Evolutionary conservation across 2,888 invertebrate genomes (phyloP), one percentile per base, ranked within the genome.

Genomic region (Drosophila helvetica): DNA sequence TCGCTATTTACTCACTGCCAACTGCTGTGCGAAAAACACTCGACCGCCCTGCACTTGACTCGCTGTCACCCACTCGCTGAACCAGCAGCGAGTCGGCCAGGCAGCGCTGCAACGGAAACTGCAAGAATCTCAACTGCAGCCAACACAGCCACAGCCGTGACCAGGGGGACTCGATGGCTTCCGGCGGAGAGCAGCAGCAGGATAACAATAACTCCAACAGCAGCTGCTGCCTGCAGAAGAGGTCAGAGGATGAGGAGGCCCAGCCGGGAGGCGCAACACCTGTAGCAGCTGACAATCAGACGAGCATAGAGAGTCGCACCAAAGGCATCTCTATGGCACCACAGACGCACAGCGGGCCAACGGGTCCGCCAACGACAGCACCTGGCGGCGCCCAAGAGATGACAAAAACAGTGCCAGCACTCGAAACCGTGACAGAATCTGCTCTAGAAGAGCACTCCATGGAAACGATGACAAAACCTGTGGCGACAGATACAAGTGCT

Each of bases 261-360:
- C n/a, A 38, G 38, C 15, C 38, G n/a, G 64, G 12, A 9, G 47
- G 27, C 25, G 3, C n/a, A 19, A 70, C 77, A 30, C 73, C 85
- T 27, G 27, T 27, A 8, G 27, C 27, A 27, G 27, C 27, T 1
- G 83, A 89, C 85, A 90, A 90, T 89, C 91, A 90, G 72, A 72
- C 63, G 12, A 89, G 86, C 66, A 90, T 90, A 81, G 90, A 89
- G 61, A 82, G 91, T 42, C 92, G 93, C 83, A 93, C 92, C 12
- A 92, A 92, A 84, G 92, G 92, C 78, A 92, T 93, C 75, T 91
- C 92, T 56, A 88, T 92, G 69, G 90, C 92, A 73, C 92, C 93
- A 9, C 91, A 90, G 77, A 92, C 92, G 48, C 91, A 92, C 83
- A 92, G 93, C 84, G 92, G 93, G 74, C 93, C 93, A 81, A 93